phyloP scores from a whole-genome alignment of 2,888 invertebrate genomes.

The Nasonia oneida region DNA sequence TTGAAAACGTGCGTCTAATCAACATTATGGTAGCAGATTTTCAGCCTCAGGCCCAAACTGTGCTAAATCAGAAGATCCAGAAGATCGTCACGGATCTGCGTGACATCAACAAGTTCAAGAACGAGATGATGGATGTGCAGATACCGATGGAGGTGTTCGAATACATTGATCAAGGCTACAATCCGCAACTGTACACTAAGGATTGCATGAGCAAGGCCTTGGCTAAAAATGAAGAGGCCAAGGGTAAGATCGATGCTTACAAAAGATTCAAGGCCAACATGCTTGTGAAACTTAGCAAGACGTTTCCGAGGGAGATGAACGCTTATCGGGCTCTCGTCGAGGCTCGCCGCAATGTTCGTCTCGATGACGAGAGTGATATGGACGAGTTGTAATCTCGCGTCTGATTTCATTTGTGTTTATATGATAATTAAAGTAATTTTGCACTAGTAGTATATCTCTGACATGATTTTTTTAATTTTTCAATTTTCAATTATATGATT shows the following conservation, averaged over 20 bases:
- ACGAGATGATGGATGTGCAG: conserved; percentile 10
- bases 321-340: not conserved
- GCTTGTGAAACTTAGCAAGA: not conserved
- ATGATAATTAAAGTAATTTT: too few relatives aligned
- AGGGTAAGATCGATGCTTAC: conserved; percentile 26
- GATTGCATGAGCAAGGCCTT: not conserved
- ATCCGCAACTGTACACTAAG: conserved; percentile 34
- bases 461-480: too few relatives aligned
- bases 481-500: too few relatives aligned
- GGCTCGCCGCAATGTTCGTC: not conserved
- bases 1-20: conserved; percentile 48
- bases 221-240: conserved; percentile 32
- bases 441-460: too few relatives aligned
- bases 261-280: conserved; percentile 27
- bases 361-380: not conserved
- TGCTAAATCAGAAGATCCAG: conserved; percentile 30
- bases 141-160: conserved; percentile 42
- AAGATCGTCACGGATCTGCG: conserved; percentile 1
- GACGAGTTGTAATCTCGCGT: too few relatives aligned
- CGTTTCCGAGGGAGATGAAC: conserved; percentile 18
- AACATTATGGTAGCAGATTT: conserved; percentile 33
- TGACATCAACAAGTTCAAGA: conserved; percentile 23
- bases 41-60: conserved; percentile 12
- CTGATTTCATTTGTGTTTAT: too few relatives aligned
- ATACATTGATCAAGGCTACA: conserved; percentile 8